phyloP scores from a whole-genome alignment of 2,888 invertebrate species.

The Serrognathus titanus region DNA sequence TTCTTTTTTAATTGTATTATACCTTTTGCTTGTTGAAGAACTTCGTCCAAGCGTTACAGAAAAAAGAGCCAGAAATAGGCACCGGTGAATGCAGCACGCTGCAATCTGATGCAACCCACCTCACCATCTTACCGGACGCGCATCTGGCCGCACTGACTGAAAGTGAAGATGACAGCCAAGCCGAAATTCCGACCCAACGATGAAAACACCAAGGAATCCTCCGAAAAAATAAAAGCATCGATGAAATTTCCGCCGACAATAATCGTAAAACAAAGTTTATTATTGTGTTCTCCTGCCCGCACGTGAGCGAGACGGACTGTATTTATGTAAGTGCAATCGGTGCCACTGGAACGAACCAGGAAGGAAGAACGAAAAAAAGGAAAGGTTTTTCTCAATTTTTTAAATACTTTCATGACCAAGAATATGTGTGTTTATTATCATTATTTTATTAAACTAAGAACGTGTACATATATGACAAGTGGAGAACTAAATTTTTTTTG shows the following conservation, averaged over 20 bases:
- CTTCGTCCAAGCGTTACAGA: constrained; percentile 75
- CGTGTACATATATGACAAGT: too few species aligned
- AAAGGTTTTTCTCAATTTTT: too few species aligned
- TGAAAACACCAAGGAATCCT: constrained; percentile 20
- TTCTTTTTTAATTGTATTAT: not conserved
- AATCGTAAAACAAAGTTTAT: too few species aligned
- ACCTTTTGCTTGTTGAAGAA: constrained; percentile 52
- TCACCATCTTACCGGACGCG: constrained; percentile 71
- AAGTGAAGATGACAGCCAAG: constrained; percentile 57
- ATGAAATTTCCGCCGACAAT: not conserved
- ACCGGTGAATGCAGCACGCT: constrained; percentile 68
- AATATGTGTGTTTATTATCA: too few species aligned
- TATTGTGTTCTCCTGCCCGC: too few species aligned
- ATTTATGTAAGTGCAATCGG: too few species aligned
- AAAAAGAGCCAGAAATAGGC: constrained; percentile 61
- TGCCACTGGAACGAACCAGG: too few species aligned
- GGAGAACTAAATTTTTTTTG: too few species aligned
- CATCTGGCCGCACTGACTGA: constrained; percentile 56
- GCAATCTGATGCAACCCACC: constrained; percentile 74
- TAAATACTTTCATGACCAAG: too few species aligned
- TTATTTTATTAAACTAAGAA: too few species aligned
- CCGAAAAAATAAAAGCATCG: not conserved
- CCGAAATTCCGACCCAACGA: constrained; percentile 39
- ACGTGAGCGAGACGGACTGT: too few species aligned
- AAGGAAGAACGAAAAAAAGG: too few species aligned